A percentile compares a stretch with the other conserved stretches of the same genome.
Evolutionary conservation across 1,140 invertebrate species (phyloP).

Genomic region (Drosophila kohkoa): DNA sequence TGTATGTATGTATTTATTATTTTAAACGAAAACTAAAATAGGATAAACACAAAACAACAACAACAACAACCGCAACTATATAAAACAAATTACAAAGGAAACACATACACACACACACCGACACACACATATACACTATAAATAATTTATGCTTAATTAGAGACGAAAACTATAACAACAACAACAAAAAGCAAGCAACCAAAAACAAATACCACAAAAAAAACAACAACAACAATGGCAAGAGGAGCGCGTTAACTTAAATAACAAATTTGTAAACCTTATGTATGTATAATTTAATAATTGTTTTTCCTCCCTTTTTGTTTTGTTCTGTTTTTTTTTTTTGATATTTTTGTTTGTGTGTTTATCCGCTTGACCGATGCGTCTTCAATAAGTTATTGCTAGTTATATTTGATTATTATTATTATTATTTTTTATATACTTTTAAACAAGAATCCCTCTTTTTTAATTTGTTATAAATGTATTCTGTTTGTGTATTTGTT

Average conservation of each 20-base stretch:
- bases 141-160: conserved; percentile 72
- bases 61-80: conserved; percentile 25
- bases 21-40: conserved; percentile 73
- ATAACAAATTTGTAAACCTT: conserved; percentile 7
- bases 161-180: conserved; percentile 9
- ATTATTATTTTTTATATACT: conserved; percentile 31
- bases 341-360: conserved; percentile 51
- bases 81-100: conserved; percentile 32
- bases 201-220: conserved; percentile 51
- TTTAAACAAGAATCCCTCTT: background rate
- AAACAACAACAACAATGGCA: conserved; percentile 13
- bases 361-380: conserved; percentile 50
- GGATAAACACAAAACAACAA: conserved; percentile 62
- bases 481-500: conserved; percentile 64
- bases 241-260: conserved; percentile 17
- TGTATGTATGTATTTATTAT: conserved; percentile 80
- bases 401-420: conserved; percentile 46
- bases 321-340: conserved; percentile 37
- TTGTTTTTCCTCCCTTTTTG: conserved; percentile 31
- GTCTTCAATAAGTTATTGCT: conserved; percentile 57
- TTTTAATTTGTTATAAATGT: conserved; percentile 54
- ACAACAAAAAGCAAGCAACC: conserved; percentile 67
- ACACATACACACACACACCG: conserved; percentile 42
- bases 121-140: conserved; percentile 58
- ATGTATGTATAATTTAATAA: conserved; percentile 22